Conservation (phyloP, 2,888 invertebrate genomes). For the Dromius quadrimaculatus region DNA sequence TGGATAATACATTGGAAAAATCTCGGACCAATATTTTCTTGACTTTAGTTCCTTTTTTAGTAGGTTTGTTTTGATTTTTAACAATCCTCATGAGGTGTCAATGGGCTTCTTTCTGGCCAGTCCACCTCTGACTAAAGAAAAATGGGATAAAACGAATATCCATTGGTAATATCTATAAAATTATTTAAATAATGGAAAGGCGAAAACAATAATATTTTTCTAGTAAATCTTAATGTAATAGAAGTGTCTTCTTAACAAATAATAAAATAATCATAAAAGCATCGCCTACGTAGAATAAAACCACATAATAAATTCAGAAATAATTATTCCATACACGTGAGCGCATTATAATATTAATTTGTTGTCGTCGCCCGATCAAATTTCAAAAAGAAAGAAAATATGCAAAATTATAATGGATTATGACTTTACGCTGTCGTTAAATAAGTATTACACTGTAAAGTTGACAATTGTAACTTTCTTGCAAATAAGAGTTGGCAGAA, state of each 20-base stretch:
- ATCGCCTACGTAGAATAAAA: constrained; percentile 24
- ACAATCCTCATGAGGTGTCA: not conserved
- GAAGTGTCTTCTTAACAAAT: constrained; percentile 11
- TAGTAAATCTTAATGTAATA: constrained; percentile 1
- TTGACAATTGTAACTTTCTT: no score
- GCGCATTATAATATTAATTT: constrained; percentile 9
- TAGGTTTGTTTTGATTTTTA: not conserved
- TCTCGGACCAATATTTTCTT: not conserved
- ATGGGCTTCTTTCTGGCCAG: not conserved
- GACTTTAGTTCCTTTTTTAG: not conserved
- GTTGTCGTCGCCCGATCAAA: constrained; percentile 29
- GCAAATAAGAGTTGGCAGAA: no score
- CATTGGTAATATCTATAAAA: not conserved
- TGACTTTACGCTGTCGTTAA: no score
- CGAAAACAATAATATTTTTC: constrained; percentile 13
- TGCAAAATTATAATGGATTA: constrained; percentile 1
- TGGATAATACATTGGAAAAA: no score
- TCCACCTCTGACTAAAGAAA: not conserved
- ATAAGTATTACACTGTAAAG: no score
- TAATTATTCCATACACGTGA: constrained; percentile 22
- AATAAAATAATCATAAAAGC: constrained; percentile 12
- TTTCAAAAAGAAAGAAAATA: constrained; percentile 3
- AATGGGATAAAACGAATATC: not conserved
- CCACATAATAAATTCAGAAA: constrained; percentile 24
- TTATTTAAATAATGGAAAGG: constrained; percentile 1